phyloP scores from a whole-genome alignment of 2,888 invertebrate species.

The Aleiodes alternator region DNA sequence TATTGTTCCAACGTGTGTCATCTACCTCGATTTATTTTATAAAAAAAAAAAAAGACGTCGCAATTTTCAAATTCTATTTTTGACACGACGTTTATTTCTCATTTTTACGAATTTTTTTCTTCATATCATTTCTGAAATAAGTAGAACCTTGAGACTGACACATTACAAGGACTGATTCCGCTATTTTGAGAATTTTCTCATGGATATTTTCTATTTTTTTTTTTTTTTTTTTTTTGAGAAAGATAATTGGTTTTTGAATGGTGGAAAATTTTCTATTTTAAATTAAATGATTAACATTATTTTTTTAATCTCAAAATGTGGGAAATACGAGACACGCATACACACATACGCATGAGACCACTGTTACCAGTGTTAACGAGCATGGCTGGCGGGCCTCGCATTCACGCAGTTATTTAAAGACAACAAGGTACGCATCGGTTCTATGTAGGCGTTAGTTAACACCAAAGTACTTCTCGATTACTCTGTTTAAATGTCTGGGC shows the following conservation, averaged over 20 bases:
- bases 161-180: not conserved
- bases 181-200: not conserved
- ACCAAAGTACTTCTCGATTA: constrained; percentile 19
- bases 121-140: not conserved
- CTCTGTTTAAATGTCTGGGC: constrained; percentile 7
- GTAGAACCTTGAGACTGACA: not conserved
- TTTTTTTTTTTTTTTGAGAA: not conserved
- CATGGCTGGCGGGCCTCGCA: constrained; percentile 1
- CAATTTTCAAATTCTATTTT: not conserved
- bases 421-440: constrained; percentile 21
- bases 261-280: constrained; percentile 1
- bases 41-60: not conserved
- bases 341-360: not conserved
- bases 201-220: too few relatives aligned
- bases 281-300: constrained; percentile 2
- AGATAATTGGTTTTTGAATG: not conserved
- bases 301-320: not conserved
- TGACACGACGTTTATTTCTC: not conserved
- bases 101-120: not conserved
- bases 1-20: too few relatives aligned
- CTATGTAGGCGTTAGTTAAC: constrained; percentile 42
- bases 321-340: constrained; percentile 2
- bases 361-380: constrained; percentile 5
- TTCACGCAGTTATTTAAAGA: constrained; percentile 46
- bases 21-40: too few relatives aligned